These are phyloP conservation scores for Lymantria monacha DNA, from an alignment of 2,888 invertebrate genomes.

Conservation along the genomic window DNA sequence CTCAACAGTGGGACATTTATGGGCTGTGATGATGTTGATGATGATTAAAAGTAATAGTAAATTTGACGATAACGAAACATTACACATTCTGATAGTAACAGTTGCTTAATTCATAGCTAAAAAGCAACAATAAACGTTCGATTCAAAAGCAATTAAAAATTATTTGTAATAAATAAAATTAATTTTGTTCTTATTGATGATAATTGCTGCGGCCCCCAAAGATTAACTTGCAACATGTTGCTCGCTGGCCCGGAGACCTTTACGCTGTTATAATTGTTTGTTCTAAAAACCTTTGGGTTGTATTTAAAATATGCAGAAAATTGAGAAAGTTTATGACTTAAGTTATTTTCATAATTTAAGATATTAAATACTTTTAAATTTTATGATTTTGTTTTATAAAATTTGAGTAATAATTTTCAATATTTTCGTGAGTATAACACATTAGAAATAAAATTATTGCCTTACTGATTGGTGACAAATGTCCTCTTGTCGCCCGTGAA, in stretches of 20 bases:
- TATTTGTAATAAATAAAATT: constrained; percentile 22
- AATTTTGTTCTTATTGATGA: constrained; percentile 15
- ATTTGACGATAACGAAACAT: not conserved
- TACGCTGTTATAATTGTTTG: not conserved
- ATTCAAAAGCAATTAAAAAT: constrained; percentile 20
- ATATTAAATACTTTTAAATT: too few species aligned
- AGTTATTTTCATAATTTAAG: too few species aligned
- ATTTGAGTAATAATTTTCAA: too few species aligned
- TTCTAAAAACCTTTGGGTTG: constrained; percentile 8
- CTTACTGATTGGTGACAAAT: too few species aligned
- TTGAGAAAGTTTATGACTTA: too few species aligned
- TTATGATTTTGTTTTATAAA: too few species aligned
- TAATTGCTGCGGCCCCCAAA: constrained; percentile 18
- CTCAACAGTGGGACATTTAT: too few species aligned
- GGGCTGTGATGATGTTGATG: not conserved
- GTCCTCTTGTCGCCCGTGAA: too few species aligned
- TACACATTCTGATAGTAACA: not conserved
- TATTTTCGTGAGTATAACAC: too few species aligned
- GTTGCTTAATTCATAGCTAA: not conserved
- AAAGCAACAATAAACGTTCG: constrained; percentile 11
- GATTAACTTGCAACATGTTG: constrained; percentile 8
- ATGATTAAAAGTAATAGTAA: not conserved
- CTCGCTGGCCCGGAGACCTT: constrained; percentile 21
- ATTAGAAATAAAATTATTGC: too few species aligned
- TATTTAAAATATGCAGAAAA: not conserved